Evolutionary conservation across 2,888 invertebrate species (phyloP), one percentile per base, ranked within the genome.

Genomic region (Strigamia crassipes): DNA sequence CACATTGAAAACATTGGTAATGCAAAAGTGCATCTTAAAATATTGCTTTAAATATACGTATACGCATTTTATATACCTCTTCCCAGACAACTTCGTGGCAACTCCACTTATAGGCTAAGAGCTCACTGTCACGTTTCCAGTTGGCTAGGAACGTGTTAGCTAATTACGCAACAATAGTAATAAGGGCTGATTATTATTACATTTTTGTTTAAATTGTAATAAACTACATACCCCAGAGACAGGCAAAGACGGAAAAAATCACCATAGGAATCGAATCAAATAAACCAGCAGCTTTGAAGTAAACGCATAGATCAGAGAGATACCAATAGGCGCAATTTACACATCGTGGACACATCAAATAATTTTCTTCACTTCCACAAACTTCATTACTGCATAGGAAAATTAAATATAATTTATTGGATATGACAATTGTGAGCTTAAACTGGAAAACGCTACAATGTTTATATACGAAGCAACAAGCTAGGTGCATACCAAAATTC

Each of bases 261-360:
- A 73, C 73, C 73, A 73, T 73, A 1, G 73, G 73, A 5, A 73
- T 73, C 1, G 31, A 31, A 31, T 73, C 73, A 73, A 91, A 90
- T 46, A 90, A 86, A 85, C 90, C 90, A 15, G 89, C 87, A 6
- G 90, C 86, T 83, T 87, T 87, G 21, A 88, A 87, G 84, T 89
- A 90, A 31, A 88, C 86, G 85, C 90, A 91, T n/a, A 90, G 89
- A 82, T 90, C 89, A 23, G 88, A 88, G 18, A 91, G 86, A 84
- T 88, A 87, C 90, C 90, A 90, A 85, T 88, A 89, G 51, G 89
- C 87, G 34, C 88, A 86, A 83, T 89, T 88, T 84, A 90, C 90
- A 86, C 90, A 90, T 13, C 89, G 85, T 0, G 90, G 90, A 84
- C 90, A 91, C 91, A 91, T 91, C 82, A 87, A 87, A 84, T 88